Base-by-base conservation (phyloP, 2,113 vertebrate species). In the Podilymbus podiceps region DNA sequence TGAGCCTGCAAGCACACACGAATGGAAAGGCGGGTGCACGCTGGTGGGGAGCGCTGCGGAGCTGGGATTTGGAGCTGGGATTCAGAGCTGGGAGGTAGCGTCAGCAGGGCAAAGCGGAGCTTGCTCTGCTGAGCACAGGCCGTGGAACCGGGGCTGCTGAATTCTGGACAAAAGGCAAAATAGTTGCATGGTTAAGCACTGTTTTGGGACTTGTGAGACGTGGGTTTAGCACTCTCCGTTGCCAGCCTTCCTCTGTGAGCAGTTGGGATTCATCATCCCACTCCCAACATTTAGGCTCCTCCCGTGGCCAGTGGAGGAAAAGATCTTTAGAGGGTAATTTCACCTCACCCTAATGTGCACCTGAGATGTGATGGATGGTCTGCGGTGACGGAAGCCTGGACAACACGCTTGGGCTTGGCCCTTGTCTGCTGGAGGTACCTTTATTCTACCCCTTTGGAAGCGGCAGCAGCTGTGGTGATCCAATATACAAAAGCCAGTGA, bases 181-280 rank as follows among this genome's bases (percentile, higher is more conserved):
- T 1, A 60, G 11, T 27, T 58, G 35, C 3, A 4, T 46, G 62
- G 40, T 31, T 49, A 33, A 68, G 49, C 0, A 0, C 42, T 58
- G 55, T 8, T 52, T 79, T 49, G 31, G 23, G 59, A 67, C 72
- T 52, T 11, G 18, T 24, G 67, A 83, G 63, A 8, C 20, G 7
- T 18, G 52, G 25, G 24, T 53, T 71, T 67, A 68, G 31, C 0
- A 0, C 15, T 72, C 20, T 60, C 14, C 1, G 0, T n/a, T 62
- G 25, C 76, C 28, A 50, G 42, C 14, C 22, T 50, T 66, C 33
- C 49, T 76, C 66, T 56, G 59, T 76, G 67, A 13, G 62, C 28
- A 53, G 12, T 13, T 73, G 19, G 72, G 72, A 17, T 69, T 50
- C 25, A 60, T 49, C 62, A 79, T 75, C 68, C 42, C 55, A 52